Conservation (phyloP, 2,888 invertebrate species). For the Drosophila borborema region DNA sequence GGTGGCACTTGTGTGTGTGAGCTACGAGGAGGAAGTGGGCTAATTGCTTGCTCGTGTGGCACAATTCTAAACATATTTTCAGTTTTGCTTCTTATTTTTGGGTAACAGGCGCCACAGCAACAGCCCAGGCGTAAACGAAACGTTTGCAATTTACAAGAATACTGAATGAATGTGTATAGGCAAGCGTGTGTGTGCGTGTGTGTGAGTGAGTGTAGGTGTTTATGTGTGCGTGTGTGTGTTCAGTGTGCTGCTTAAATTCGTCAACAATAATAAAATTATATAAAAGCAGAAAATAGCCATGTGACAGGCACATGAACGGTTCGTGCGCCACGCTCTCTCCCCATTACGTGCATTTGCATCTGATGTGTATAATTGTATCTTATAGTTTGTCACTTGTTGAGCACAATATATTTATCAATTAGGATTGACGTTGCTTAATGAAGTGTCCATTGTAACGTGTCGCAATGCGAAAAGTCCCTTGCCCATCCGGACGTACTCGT, state of each 20-base stretch:
- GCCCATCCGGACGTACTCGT: neutral
- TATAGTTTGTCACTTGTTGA: slow-evolving; percentile 21
- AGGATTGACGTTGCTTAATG: slow-evolving; percentile 37
- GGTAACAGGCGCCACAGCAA: slow-evolving; percentile 68
- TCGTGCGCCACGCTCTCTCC: slow-evolving; percentile 11
- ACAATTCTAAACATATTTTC: slow-evolving; percentile 19
- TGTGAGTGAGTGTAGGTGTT: neutral
- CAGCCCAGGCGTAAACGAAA: slow-evolving; percentile 17
- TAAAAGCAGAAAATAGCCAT: slow-evolving; percentile 35
- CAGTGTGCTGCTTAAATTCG: slow-evolving; percentile 41
- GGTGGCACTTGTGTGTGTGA: neutral
- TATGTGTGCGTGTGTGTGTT: neutral
- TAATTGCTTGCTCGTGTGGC: slow-evolving; percentile 49
- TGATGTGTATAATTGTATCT: slow-evolving; percentile 33
- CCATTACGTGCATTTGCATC: slow-evolving; percentile 21
- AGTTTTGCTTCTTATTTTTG: slow-evolving; percentile 28
- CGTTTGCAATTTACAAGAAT: slow-evolving; percentile 30
- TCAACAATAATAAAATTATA: slow-evolving; percentile 51
- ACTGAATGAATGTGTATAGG: slow-evolving; percentile 1
- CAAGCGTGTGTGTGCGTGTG: slow-evolving; percentile 1
- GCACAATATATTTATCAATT: slow-evolving; percentile 41
- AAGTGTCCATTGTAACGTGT: slow-evolving; percentile 31
- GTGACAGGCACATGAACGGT: slow-evolving; percentile 47
- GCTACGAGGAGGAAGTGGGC: neutral
- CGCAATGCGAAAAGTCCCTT: slow-evolving; percentile 11